phyloP scores from a whole-genome alignment of 2,113 vertebrate species.

The Albula glossodonta region DNA sequence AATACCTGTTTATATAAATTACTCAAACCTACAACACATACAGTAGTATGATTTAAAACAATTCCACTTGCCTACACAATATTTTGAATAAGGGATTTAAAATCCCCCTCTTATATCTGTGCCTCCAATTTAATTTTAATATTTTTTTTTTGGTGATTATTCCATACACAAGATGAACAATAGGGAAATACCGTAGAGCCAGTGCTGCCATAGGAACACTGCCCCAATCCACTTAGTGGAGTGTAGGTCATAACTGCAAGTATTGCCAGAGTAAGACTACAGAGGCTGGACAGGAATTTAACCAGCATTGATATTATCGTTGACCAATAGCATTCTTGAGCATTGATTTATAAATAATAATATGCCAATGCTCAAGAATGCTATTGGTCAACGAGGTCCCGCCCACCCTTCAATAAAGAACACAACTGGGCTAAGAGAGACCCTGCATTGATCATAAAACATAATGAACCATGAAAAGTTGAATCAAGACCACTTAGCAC shows the following conservation, averaged over 20 bases:
- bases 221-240: neutral
- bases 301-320: neutral
- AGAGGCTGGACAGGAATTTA: neutral
- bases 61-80: no score
- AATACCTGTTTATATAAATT: no score
- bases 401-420: neutral
- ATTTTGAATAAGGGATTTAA: no score
- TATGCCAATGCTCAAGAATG: conserved; percentile 1
- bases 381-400: neutral
- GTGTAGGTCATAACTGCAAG: neutral
- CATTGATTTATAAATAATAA: neutral
- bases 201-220: no score
- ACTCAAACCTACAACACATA: no score
- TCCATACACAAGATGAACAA: no score
- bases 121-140: no score
- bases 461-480: neutral
- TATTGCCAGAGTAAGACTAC: neutral
- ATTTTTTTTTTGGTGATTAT: no score
- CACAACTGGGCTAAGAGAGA: neutral
- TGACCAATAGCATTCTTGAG: neutral
- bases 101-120: no score
- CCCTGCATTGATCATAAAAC: conserved; percentile 7
- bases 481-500: conserved; percentile 7
- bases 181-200: no score
- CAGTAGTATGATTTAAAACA: no score